Evolutionary conservation across 2,113 vertebrate genomes (phyloP).

Genomic region (Dasypus novemcinctus): DNA sequence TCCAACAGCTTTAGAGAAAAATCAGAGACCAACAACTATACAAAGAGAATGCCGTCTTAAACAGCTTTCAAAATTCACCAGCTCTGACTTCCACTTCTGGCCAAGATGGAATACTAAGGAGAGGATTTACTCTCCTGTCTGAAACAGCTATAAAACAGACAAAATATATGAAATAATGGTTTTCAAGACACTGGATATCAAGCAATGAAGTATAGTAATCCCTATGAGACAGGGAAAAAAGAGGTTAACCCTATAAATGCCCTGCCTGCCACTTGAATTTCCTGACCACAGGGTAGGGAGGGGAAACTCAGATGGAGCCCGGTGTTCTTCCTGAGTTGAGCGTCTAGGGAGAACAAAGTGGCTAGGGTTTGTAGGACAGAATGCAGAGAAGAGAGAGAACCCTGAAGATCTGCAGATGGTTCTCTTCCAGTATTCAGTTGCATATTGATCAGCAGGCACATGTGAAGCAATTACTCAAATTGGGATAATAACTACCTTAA

Average conservation of each 20-base stretch:
- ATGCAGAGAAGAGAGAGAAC: not conserved
- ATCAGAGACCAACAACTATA: not conserved
- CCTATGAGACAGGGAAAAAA: not conserved
- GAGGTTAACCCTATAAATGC: not conserved
- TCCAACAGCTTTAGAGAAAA: not conserved
- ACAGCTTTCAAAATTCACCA: not conserved
- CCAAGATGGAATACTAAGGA: not conserved
- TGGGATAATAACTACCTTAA: not conserved
- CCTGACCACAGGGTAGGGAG: not conserved
- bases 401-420: rapidly evolving
- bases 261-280: not conserved
- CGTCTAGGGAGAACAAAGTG: not conserved
- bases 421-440: not conserved
- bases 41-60: not conserved
- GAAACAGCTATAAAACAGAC: not conserved
- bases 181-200: not conserved
- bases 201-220: not conserved
- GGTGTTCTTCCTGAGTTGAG: not conserved
- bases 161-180: not conserved
- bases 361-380: not conserved
- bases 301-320: not conserved
- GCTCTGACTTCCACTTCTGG: not conserved
- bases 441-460: rapidly evolving
- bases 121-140: not conserved
- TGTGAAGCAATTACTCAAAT: too few species aligned